phyloP scores from a whole-genome alignment of 2,113 vertebrate genomes.

The Melozone crissalis region DNA sequence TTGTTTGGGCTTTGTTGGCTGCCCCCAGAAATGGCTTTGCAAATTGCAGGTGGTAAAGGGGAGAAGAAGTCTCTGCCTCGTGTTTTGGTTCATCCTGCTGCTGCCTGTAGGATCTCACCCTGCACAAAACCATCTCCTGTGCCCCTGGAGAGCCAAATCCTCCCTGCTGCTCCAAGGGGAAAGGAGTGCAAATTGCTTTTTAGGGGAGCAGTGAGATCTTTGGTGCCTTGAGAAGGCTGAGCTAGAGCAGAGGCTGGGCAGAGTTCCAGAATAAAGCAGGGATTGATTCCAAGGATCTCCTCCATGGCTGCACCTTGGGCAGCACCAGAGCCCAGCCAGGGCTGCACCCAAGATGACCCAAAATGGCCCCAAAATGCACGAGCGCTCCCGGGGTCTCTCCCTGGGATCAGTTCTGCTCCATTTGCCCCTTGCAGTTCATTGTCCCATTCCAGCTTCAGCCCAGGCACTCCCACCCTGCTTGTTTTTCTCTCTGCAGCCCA shows the following conservation, averaged over 20 bases:
- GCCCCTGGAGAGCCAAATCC: not conserved
- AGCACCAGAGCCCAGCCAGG: too few relatives aligned
- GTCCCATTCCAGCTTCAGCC: too few relatives aligned
- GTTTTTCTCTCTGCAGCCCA: too few relatives aligned
- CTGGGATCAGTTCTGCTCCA: too few relatives aligned
- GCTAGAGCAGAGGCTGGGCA: not conserved
- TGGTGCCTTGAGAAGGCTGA: not conserved
- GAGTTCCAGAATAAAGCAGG: not conserved
- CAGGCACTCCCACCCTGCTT: too few relatives aligned
- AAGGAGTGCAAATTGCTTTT: not conserved
- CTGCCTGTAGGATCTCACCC: not conserved
- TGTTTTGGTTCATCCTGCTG: not conserved
- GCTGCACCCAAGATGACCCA: too few relatives aligned
- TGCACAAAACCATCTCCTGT: accelerated
- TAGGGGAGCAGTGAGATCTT: not conserved
- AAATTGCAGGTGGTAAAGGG: not conserved
- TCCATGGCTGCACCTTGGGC: not conserved
- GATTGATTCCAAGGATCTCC: too few relatives aligned
- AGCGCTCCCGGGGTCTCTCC: too few relatives aligned
- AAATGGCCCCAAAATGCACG: too few relatives aligned
- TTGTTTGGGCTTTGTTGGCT: not conserved
- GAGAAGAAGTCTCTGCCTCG: not conserved
- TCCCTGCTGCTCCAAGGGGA: accelerated
- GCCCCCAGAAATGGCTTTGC: not conserved
- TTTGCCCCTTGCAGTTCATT: too few relatives aligned